Base-by-base conservation (phyloP, 2,113 vertebrate species). In the Pitta sordida region DNA sequence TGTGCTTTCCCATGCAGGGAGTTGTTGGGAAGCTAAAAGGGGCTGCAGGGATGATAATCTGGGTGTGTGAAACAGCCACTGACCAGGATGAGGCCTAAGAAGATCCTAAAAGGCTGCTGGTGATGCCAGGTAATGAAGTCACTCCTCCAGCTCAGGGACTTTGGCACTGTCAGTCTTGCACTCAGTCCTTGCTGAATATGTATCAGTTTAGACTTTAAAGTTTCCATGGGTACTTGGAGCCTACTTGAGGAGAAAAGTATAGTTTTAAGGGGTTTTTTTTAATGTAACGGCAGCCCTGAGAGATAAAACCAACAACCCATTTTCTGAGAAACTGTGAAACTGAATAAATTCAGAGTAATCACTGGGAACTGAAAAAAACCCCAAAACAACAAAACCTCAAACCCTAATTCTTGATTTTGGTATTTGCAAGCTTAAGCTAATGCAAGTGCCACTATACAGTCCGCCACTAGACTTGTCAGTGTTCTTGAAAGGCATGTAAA, bases 371-470 rank as follows among this genome's bases (percentile, higher is more conserved):
- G 11, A 22, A 55, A 73, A 73, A 48, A 52, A 41, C 14, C 39
- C 39, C n/a, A n/a, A n/a, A n/a, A n/a, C n/a, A n/a, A n/a, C 26
- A 13, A 71, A 13, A 2, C 0, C 11, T 3, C 9, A 5, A 13
- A 6, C 0, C 10, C 30, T 30, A 13, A 37, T 60, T 84, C 41
- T 71, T 68, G 3, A 76, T 56, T 82, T 80, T 39, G 37, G 30
- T 55, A 27, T 65, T 69, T 77, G 63, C 46, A 76, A 82, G 65
- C 27, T 74, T 46, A 11, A 65, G 41, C 37, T 73, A 73, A 83
- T 1, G 2, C 14, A 67, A 41, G 46, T 7, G 44, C 44, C 11
- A 0, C 53, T 32, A 2, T 24, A 26, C n/a, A 62, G 34, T 26
- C n/a, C 58, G 81, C 83, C 43, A 39, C 29, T 32, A 22, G 26